Conservation (phyloP, 2,113 vertebrate genomes). For the Phalacrocorax brasilianus region DNA sequence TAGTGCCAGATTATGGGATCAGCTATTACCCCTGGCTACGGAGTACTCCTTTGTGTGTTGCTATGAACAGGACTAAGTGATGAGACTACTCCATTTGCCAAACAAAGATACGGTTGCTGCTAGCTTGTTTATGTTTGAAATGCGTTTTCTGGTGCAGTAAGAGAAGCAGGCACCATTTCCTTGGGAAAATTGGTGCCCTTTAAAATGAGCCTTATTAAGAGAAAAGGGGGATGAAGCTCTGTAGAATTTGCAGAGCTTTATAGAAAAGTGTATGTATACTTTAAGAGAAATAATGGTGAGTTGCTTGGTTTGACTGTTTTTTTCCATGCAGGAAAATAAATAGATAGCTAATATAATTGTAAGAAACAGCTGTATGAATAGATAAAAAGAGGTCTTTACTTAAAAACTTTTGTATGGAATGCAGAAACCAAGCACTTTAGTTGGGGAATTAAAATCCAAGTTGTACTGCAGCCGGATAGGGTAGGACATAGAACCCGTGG, state of each 20-base stretch:
- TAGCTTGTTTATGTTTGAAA: constrained; percentile 67
- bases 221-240: background rate
- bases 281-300: constrained; percentile 5
- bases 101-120: constrained; percentile 69
- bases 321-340: constrained; percentile 9
- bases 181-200: constrained; percentile 40
- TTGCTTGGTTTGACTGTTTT: background rate
- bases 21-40: constrained; percentile 78
- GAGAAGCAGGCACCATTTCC: constrained; percentile 40
- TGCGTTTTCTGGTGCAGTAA: constrained; percentile 46
- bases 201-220: constrained; percentile 38
- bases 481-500: background rate
- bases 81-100: constrained; percentile 73
- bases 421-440: background rate
- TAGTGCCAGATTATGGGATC: constrained; percentile 81
- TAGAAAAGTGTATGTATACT: constrained; percentile 1
- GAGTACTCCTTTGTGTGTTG: constrained; percentile 75
- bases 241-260: constrained; percentile 16
- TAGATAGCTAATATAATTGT: constrained; percentile 28
- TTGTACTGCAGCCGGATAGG: constrained; percentile 6
- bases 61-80: constrained; percentile 69
- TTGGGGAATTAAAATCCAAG: constrained; percentile 40
- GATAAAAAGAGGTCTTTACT: constrained; percentile 37
- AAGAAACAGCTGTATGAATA: constrained; percentile 45
- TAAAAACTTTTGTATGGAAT: constrained; percentile 13